Conservation (phyloP, 2,797 vertebrate genomes). For the Tolypeutes matacus region DNA sequence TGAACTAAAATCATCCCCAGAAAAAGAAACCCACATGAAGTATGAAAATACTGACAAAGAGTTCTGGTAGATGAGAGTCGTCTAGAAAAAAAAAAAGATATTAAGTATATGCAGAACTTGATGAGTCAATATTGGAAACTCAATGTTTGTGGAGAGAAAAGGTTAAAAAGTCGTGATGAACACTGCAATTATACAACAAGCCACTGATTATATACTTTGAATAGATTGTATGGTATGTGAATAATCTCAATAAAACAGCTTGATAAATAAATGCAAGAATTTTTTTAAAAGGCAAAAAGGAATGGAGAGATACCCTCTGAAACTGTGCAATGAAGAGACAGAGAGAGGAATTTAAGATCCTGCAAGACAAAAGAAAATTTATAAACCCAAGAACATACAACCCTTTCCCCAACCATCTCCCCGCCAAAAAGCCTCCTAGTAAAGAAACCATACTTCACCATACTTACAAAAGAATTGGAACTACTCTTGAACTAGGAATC, state of each 20-base stretch:
- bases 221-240: no score
- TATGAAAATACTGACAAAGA: neutral
- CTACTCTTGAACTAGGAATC: neutral
- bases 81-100: neutral
- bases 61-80: neutral
- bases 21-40: neutral
- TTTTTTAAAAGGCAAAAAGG: neutral
- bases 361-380: neutral
- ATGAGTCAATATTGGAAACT: neutral
- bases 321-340: neutral
- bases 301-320: neutral
- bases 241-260: no score
- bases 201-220: no score
- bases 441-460: neutral
- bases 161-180: neutral
- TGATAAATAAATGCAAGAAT: no score
- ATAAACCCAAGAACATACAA: neutral
- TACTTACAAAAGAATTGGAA: neutral
- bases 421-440: neutral
- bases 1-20: neutral
- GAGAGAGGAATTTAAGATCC: neutral
- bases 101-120: neutral
- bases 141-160: neutral
- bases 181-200: no score
- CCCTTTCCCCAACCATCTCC: neutral